These are phyloP conservation scores for Euphysa ruthae DNA, from an alignment of 30 jellyfish, hydroid and myxozoan genomes.

Conservation along the genomic window DNA sequence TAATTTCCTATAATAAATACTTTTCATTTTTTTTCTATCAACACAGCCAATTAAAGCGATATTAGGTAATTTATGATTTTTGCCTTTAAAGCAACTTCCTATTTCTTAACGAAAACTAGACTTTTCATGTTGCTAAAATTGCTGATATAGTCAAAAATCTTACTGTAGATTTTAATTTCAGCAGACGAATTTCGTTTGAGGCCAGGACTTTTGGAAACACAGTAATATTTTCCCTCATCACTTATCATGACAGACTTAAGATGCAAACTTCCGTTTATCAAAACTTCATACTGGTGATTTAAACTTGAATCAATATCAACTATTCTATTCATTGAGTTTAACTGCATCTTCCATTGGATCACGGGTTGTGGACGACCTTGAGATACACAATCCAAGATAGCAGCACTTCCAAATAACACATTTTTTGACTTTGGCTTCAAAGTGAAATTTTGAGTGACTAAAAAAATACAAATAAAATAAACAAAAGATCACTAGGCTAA, in stretches of 20 bases:
- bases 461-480: too few relatives aligned
- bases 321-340: not conserved
- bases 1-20: too few relatives aligned
- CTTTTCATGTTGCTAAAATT: too few relatives aligned
- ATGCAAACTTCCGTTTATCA: not conserved
- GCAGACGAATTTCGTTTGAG: constrained; percentile 16
- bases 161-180: constrained; percentile 8
- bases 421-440: constrained; percentile 2
- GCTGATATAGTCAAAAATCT: too few relatives aligned
- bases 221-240: constrained; percentile 38
- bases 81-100: too few relatives aligned
- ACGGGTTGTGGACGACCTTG: constrained; percentile 20
- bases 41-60: too few relatives aligned
- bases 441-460: constrained; percentile 19
- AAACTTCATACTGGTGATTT: not conserved
- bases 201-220: constrained; percentile 89
- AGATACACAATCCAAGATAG: constrained; percentile 7
- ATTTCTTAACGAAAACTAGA: too few relatives aligned
- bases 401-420: not conserved
- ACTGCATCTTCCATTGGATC: constrained; percentile 2
- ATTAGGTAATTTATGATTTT: too few relatives aligned
- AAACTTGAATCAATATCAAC: not conserved
- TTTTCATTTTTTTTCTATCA: too few relatives aligned
- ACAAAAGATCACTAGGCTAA: too few relatives aligned
- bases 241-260: not conserved